A percentile compares a stretch with the other conserved stretches of the same genome.
Evolutionary conservation across 2,888 invertebrate genomes (phyloP).

Genomic region (Torymus texanus): DNA sequence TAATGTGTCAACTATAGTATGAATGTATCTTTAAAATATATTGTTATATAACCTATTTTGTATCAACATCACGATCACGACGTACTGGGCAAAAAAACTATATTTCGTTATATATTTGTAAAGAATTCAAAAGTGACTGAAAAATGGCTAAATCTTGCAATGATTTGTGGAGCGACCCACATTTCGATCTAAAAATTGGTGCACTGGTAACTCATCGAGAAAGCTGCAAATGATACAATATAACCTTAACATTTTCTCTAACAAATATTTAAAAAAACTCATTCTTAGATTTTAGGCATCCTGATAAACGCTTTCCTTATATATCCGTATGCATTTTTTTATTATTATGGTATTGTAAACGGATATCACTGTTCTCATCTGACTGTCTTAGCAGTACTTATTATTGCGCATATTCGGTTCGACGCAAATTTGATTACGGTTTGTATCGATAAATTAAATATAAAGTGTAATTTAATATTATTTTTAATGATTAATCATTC

Average conservation of each 20-base stretch:
- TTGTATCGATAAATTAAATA: neutral
- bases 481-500: too few relatives aligned
- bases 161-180: constrained; percentile 49
- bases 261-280: too few relatives aligned
- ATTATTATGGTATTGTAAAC: neutral
- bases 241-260: neutral
- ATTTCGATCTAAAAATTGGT: constrained; percentile 57
- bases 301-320: neutral
- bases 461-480: too few relatives aligned
- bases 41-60: too few relatives aligned
- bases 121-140: too few relatives aligned
- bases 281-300: neutral
- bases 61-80: too few relatives aligned
- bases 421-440: constrained; percentile 4
- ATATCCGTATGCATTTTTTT: neutral
- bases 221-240: neutral
- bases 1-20: too few relatives aligned
- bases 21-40: too few relatives aligned
- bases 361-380: constrained; percentile 18
- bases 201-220: constrained; percentile 49
- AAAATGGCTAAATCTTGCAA: constrained; percentile 46
- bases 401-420: constrained; percentile 5
- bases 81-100: neutral
- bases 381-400: neutral
- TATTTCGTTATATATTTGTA: too few relatives aligned